Base-by-base conservation (phyloP, 2,888 invertebrate genomes). In the Polymixis flavicincta region DNA sequence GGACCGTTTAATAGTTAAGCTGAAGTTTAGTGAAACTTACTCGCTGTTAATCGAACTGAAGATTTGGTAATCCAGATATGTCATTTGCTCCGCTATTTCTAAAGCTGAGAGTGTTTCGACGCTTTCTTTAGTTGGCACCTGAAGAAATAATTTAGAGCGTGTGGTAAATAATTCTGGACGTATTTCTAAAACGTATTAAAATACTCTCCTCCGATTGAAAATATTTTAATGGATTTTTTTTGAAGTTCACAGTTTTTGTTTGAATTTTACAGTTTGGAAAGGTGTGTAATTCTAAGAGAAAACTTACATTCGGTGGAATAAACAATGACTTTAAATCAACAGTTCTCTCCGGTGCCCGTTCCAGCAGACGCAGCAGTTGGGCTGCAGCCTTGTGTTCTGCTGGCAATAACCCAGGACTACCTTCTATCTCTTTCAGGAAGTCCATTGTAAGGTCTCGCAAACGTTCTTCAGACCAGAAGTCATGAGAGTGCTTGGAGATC, bases 11-110 rank as follows among this genome's bases (percentile, higher is more conserved):
- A 17, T 25, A 78, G 1, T 28, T 14, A 50, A 32, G 52, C 70
- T 1, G 17, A 52, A 88, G 19, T 69, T 45, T 59, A 69, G 45
- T 45, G 19, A 52, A 45, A 97, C 98, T 97, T 96, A 99, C 99
- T 99, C 98, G 98, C 98, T 98, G 63, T 98, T 97, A 82, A 99
- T 98, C 14, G 98, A 97, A 74, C 98, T 97, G 93, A 99, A 99
- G 88, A 99, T 99, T 92, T 99, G 98, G 92, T 99, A 99, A 92
- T 99, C 99, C 86, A 99, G 95, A 90, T 98, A 99, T 0, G 99
- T 99, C 97, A 99, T 98, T 92, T 99, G 99, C 92, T 99, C 99
- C 0, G 99, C 99, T 74, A 99, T 98, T 94, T 99, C 99, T 57
- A 99, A 94, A 1, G 99, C 99, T 32, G 98, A 98, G 22, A 99